A percentile compares a stretch with the other conserved stretches of the same genome.
Conservation (phyloP, 1,140 invertebrate species). For the Dendroctonus valens region DNA sequence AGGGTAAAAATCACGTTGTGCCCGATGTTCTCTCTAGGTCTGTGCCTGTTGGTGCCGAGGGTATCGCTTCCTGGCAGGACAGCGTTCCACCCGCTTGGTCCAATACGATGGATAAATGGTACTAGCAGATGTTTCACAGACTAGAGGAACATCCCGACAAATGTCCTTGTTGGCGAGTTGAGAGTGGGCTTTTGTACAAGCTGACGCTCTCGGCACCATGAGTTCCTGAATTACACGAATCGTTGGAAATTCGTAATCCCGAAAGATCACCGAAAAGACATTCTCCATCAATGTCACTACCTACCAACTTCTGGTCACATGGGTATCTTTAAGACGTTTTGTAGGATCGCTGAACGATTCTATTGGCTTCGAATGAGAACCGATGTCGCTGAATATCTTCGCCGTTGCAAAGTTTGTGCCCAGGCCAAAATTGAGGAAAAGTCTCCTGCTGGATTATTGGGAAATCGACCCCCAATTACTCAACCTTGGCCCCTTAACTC, state of each 20-base stretch:
- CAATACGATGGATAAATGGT: constrained; percentile 8
- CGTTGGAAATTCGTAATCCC: neutral
- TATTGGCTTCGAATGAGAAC: constrained; percentile 43
- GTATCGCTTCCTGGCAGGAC: neutral
- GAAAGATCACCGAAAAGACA: neutral
- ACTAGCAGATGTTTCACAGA: neutral
- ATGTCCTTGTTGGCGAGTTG: neutral
- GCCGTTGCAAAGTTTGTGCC: constrained; percentile 39
- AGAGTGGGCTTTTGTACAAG: neutral
- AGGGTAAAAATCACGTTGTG: constrained; percentile 40
- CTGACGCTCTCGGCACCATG: too few species aligned
- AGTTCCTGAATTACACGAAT: neutral
- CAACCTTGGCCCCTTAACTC: constrained; percentile 41
- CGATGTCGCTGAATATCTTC: constrained; percentile 35
- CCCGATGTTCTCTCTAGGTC: constrained; percentile 33
- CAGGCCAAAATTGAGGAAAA: constrained; percentile 38
- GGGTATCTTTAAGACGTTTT: constrained; percentile 8
- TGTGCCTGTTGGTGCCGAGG: constrained; percentile 10
- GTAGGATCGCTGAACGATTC: constrained; percentile 26
- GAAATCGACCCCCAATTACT: constrained; percentile 5
- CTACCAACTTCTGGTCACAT: neutral
- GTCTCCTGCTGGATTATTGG: constrained; percentile 39
- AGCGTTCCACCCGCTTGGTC: neutral
- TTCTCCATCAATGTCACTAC: neutral
- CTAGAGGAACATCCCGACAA: neutral